phyloP scores from a whole-genome alignment of 2,113 vertebrate species.

The Physeter macrocephalus region DNA sequence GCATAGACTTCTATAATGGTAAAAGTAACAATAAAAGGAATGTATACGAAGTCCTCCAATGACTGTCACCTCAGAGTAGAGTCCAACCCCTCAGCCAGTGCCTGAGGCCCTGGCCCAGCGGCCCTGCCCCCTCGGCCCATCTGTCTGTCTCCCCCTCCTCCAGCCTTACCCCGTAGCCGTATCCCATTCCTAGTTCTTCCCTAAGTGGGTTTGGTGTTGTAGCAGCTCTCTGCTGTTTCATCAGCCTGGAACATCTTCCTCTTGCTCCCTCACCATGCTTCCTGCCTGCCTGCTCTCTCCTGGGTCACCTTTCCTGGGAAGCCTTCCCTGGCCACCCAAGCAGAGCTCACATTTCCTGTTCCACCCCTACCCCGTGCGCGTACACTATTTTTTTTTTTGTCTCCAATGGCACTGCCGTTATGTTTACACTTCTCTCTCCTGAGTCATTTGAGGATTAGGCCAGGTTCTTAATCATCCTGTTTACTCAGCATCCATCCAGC shows the following conservation, averaged over 20 bases:
- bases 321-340: not conserved
- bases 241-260: not conserved
- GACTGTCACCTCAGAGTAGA: not conserved
- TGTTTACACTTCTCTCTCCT: not conserved
- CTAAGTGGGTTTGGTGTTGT: not conserved
- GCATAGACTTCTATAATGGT: not conserved
- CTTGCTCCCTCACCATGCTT: rapidly evolving
- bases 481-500: not conserved
- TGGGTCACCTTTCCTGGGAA: not conserved
- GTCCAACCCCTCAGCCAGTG: not conserved
- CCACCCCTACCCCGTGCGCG: rapidly evolving
- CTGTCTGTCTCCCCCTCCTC: not conserved
- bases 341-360: not conserved
- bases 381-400: not conserved
- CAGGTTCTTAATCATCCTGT: not conserved
- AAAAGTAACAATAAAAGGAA: not conserved
- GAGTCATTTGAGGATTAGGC: not conserved
- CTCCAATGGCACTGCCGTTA: rapidly evolving
- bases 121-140: not conserved
- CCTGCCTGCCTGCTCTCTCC: not conserved
- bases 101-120: not conserved
- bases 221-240: not conserved
- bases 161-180: not conserved
- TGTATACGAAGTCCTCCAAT: not conserved
- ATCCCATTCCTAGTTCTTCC: not conserved